Percentiles rank a stretch among this genome's conserved stretches.
Evolutionary conservation across 2,888 invertebrate species (phyloP).

Genomic region (Eretmocerus hayati): DNA sequence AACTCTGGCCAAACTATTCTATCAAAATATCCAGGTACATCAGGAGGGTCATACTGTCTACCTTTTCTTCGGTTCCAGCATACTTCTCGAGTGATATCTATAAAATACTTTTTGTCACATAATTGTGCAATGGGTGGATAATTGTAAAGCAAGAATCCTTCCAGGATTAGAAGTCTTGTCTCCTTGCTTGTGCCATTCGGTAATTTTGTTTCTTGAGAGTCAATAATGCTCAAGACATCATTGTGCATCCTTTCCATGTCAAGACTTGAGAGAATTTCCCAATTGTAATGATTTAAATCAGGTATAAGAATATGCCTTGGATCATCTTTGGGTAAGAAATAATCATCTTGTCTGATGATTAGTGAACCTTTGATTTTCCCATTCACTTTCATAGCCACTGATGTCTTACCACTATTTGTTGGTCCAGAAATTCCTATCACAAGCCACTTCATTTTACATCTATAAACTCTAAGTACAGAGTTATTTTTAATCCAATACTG

Average conservation of each 20-base stretch:
- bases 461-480: too few relatives aligned
- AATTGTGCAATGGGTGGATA: slow-evolving; percentile 60
- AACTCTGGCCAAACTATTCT: slow-evolving; percentile 88
- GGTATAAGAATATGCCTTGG: slow-evolving; percentile 58
- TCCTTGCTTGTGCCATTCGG: slow-evolving; percentile 32
- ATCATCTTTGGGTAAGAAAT: slow-evolving; percentile 63
- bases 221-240: slow-evolving; percentile 52
- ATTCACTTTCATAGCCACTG: slow-evolving; percentile 56
- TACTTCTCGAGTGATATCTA: slow-evolving; percentile 62
- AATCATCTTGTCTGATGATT: slow-evolving; percentile 68
- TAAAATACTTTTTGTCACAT: slow-evolving; percentile 68
- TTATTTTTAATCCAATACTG: too few relatives aligned
- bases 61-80: slow-evolving; percentile 57
- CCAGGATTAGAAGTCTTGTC: slow-evolving; percentile 59
- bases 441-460: slow-evolving; percentile 50
- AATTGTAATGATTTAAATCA: slow-evolving; percentile 67
- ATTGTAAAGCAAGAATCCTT: slow-evolving; percentile 72
- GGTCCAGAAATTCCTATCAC: slow-evolving; percentile 71
- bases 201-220: slow-evolving; percentile 26
- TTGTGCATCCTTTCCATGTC: slow-evolving; percentile 66
- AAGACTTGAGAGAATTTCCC: slow-evolving; percentile 64
- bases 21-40: slow-evolving; percentile 83
- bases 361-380: slow-evolving; percentile 44
- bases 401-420: slow-evolving; percentile 80
- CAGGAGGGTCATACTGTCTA: slow-evolving; percentile 77